Evolutionary conservation across 2,797 vertebrate genomes (phyloP).

Genomic region (Gila robusta): DNA sequence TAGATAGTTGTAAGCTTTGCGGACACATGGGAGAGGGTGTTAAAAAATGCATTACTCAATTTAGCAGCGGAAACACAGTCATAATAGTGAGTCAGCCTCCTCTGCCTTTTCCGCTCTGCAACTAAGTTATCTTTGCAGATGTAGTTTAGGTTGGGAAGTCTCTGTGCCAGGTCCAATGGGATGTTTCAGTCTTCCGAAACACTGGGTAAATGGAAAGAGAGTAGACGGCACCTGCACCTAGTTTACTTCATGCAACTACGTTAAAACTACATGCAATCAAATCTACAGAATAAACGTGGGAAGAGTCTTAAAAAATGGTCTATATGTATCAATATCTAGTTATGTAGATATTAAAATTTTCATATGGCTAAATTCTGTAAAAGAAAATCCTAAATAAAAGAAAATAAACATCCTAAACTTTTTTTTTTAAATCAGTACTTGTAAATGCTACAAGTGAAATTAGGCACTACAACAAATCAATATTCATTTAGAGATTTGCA

Average conservation of each 20-base stretch:
- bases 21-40: conserved; percentile 49
- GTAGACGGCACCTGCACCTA: not conserved
- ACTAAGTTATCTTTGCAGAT: conserved; percentile 7
- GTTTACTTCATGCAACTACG: not conserved
- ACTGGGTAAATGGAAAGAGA: not conserved
- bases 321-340: not conserved
- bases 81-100: conserved; percentile 47
- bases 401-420: too few species aligned
- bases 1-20: conserved; percentile 40
- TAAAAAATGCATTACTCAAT: conserved; percentile 53
- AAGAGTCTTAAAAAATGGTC: not conserved
- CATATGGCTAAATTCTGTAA: not conserved
- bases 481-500: not conserved
- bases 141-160: conserved; percentile 20
- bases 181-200: not conserved
- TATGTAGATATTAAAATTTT: not conserved
- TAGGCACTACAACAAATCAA: not conserved
- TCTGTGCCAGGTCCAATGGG: not conserved
- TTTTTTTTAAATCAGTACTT: not conserved
- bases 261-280: not conserved
- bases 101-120: conserved; percentile 21
- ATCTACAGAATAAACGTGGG: not conserved
- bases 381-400: not conserved
- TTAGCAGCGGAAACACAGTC: conserved; percentile 50
- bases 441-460: not conserved